Evolutionary conservation across 2,113 vertebrate species (phyloP).

Genomic region (Propithecus coquereli): DNA sequence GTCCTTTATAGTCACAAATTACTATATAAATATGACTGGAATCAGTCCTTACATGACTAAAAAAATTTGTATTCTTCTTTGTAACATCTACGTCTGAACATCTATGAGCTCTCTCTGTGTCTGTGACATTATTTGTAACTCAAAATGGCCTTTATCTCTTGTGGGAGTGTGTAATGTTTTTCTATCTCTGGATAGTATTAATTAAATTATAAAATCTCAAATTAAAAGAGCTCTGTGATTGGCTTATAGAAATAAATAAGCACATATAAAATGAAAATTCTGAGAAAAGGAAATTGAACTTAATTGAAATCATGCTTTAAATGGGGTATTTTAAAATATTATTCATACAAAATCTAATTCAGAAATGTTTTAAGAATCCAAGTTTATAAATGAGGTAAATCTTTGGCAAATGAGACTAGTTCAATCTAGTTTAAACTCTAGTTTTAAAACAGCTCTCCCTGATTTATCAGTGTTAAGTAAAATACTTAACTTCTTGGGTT

Average conservation of each 20-base stretch:
- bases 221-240: neutral
- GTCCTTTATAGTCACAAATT: neutral
- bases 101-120: neutral
- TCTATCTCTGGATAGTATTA: neutral
- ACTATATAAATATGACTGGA: neutral
- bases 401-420: neutral
- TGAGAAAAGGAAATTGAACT: neutral
- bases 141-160: neutral
- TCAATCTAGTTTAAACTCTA: neutral
- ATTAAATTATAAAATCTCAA: neutral
- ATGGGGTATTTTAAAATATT: neutral
- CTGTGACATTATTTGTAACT: neutral
- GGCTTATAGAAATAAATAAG: neutral
- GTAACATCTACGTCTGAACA: neutral
- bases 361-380: neutral
- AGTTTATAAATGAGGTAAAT: neutral
- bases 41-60: neutral
- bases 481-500: neutral
- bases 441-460: neutral
- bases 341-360: neutral
- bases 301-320: neutral
- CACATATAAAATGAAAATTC: neutral
- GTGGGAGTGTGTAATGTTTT: neutral
- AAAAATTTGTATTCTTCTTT: neutral
- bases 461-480: neutral